These are phyloP conservation scores for Dastarcus helophoroides DNA, from an alignment of 2,888 invertebrate genomes.

Conservation along the genomic window DNA sequence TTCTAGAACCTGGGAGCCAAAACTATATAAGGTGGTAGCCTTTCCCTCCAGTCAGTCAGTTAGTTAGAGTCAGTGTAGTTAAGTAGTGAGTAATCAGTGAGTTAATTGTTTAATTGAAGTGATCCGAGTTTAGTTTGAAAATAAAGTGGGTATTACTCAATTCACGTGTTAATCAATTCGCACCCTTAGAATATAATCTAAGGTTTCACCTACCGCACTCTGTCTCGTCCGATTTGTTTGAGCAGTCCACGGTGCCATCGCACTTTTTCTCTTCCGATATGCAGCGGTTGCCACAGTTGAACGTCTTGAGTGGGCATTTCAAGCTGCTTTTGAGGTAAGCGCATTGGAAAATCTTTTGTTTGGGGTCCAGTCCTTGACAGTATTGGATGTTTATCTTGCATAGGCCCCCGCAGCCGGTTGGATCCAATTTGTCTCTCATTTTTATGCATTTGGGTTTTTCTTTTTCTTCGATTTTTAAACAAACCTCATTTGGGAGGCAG, in stretches of 20 bases:
- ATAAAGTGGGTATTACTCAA: too few species aligned
- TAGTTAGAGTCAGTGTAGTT: too few species aligned
- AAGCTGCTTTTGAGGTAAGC: slow-evolving; percentile 45
- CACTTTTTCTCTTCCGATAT: slow-evolving; percentile 52
- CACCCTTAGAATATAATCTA: too few species aligned
- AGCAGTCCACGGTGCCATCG: slow-evolving; percentile 63
- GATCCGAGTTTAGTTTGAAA: too few species aligned
- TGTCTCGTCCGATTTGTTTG: slow-evolving; percentile 61
- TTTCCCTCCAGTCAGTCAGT: too few species aligned
- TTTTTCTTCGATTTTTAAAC: slow-evolving; percentile 26
- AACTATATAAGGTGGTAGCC: too few species aligned
- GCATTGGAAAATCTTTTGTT: slow-evolving; percentile 41
- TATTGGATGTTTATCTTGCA: slow-evolving; percentile 52
- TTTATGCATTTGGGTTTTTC: slow-evolving; percentile 26
- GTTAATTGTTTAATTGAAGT: too few species aligned
- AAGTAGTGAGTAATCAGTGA: too few species aligned
- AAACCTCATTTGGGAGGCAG: slow-evolving; percentile 24
- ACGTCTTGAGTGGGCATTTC: slow-evolving; percentile 51
- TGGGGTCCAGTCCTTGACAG: slow-evolving; percentile 48
- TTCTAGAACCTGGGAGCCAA: too few species aligned
- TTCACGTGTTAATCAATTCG: too few species aligned
- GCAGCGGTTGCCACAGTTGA: slow-evolving; percentile 64
- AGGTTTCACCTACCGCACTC: slow-evolving; percentile 48
- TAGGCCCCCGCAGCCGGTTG: slow-evolving; percentile 52
- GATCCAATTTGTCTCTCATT: slow-evolving; percentile 28